Percentiles rank a stretch among this genome's conserved stretches.
Conservation (phyloP, 2,113 vertebrate genomes). For the Callionymus lyra region DNA sequence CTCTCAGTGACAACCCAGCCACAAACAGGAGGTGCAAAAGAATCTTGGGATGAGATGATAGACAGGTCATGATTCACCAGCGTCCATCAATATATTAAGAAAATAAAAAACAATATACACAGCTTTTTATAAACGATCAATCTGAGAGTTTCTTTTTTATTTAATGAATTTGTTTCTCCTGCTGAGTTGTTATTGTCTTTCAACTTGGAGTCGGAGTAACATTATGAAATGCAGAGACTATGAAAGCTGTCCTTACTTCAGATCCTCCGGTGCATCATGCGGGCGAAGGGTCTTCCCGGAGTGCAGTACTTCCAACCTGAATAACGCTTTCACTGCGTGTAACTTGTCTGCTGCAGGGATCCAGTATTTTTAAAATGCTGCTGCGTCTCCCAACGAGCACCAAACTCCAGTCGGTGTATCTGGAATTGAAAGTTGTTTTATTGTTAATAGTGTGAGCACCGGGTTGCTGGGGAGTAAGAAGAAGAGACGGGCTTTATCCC, state of each 20-base stretch:
- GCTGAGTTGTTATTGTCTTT: too few species aligned
- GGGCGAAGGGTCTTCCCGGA: slow-evolving; percentile 2
- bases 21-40: slow-evolving; percentile 38
- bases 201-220: too few species aligned
- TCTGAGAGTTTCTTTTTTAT: too few species aligned
- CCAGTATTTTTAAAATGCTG: slow-evolving; percentile 13
- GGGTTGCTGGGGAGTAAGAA: slow-evolving; percentile 14
- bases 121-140: too few species aligned
- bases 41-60: slow-evolving; percentile 43
- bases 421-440: slow-evolving; percentile 21
- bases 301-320: slow-evolving; percentile 36
- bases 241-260: slow-evolving; percentile 28
- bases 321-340: slow-evolving; percentile 10
- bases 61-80: slow-evolving; percentile 29
- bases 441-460: neutral
- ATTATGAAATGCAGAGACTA: too few species aligned
- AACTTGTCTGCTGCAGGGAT: slow-evolving; percentile 34
- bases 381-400: neutral
- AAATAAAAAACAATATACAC: too few species aligned
- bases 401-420: neutral
- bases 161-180: too few species aligned
- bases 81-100: too few species aligned
- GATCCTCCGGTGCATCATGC: slow-evolving; percentile 21
- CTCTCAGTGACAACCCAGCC: slow-evolving; percentile 46
- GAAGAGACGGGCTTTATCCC: slow-evolving; percentile 29